These are phyloP conservation scores for Tipula vernalis DNA, from an alignment of 2,888 invertebrate species.

Conservation along the genomic window DNA sequence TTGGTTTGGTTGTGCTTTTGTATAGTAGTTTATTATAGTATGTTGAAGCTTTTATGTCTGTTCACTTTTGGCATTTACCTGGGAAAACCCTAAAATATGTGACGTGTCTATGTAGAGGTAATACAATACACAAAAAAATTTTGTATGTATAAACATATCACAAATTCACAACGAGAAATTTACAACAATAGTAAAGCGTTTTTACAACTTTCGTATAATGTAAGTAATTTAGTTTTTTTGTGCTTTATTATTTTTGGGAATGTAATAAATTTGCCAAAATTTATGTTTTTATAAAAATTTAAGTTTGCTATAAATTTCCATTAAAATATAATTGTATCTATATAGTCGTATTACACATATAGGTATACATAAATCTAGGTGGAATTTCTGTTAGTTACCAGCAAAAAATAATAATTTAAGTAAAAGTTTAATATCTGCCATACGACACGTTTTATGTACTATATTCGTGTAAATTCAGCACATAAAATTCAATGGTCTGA, in stretches of 20 bases:
- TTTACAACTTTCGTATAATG: neutral
- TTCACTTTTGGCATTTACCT: neutral
- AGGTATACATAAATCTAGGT: too few relatives aligned
- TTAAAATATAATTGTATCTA: neutral
- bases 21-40: neutral
- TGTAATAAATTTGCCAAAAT: neutral
- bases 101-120: neutral
- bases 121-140: neutral
- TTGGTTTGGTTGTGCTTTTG: neutral
- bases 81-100: neutral
- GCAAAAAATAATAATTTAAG: too few relatives aligned
- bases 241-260: neutral
- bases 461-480: too few relatives aligned
- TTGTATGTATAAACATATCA: neutral
- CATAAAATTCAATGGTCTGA: too few relatives aligned
- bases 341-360: neutral
- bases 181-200: neutral
- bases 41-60: neutral
- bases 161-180: neutral
- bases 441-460: too few relatives aligned
- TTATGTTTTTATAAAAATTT: neutral
- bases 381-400: too few relatives aligned
- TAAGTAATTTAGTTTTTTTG: neutral
- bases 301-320: neutral
- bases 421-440: too few relatives aligned